Base-by-base conservation (phyloP, 2,888 invertebrate genomes). In the Thalpophila matura region DNA sequence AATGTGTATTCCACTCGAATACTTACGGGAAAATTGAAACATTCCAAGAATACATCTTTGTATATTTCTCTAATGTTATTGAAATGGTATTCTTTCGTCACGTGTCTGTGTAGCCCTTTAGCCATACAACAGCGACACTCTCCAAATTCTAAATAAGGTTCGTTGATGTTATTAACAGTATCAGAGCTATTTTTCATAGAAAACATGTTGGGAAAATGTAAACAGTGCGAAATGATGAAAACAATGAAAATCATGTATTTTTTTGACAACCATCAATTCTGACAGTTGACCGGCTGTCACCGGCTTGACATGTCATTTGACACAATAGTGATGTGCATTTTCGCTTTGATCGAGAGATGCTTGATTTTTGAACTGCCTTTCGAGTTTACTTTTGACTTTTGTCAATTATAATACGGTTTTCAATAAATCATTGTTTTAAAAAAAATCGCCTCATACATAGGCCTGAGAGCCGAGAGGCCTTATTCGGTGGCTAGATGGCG, bases 1-100 rank as follows among this genome's bases (percentile, higher is more conserved):
- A 16, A 22, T 47, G 10, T 3, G 14, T 43, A 26, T 2, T 29
- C 16, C 0, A 45, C 4, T 7, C 0, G 2, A 35, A 40, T 22
- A 87, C 92, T 89, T 74, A 93, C 92, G 50, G 83, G 83, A 72
- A 92, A 82, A 81, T 91, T 92, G 55, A 87, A 91, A 59, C 91
- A 91, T 64, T 91, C 89, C 64, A 80, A 70, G 37, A 92, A 84
- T 3, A 88, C 74, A 63, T 90, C 89, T 29, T 73, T 81, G 59
- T 89, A 91, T 1, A 89, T 83, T 73, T 91, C 90, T 27, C 85
- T 77, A 5, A 74, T 66, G 2, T 88, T 88, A 12, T 87, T 82
- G 4, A 37, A 61, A 54, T 77, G 76, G 57, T 91, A 90, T 72
- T 88, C 88, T 45, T 85, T 86, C 62, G 78, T 81, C 0, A 92